Evolutionary conservation across 2,888 invertebrate species (phyloP).

Genomic region (Tyria jacobaeae): DNA sequence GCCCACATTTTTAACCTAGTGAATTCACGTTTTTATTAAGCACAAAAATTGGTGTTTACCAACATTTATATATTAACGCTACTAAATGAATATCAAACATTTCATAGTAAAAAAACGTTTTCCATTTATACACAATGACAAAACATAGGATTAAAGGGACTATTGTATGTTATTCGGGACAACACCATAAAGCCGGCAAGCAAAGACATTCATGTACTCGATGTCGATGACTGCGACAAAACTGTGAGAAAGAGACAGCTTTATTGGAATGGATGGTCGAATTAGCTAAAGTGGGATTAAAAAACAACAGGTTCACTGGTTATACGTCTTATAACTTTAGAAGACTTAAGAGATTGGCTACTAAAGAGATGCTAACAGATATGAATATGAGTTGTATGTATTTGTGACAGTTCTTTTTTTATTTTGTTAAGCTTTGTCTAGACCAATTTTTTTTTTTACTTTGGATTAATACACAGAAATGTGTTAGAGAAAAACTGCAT

Average conservation of each 20-base stretch:
- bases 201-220: conserved; percentile 7
- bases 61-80: too few relatives aligned
- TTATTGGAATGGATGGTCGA: not conserved
- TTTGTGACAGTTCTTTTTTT: too few relatives aligned
- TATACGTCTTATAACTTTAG: not conserved
- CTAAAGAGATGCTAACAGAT: not conserved
- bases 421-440: too few relatives aligned
- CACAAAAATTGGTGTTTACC: too few relatives aligned
- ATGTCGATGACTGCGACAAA: conserved; percentile 6
- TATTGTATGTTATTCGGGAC: conserved; percentile 13
- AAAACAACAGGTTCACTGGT: conserved; percentile 1
- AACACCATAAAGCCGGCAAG: conserved; percentile 8
- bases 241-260: not conserved
- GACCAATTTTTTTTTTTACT: too few relatives aligned
- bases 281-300: not conserved
- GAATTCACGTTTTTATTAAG: too few relatives aligned
- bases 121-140: conserved; percentile 1
- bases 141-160: conserved; percentile 5
- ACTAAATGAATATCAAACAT: not conserved
- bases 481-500: too few relatives aligned
- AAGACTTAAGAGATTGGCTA: not conserved
- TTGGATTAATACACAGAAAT: too few relatives aligned
- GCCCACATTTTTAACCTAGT: too few relatives aligned
- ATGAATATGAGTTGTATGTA: too few relatives aligned
- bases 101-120: not conserved